Percentiles rank a stretch among this genome's conserved stretches.
Conservation (phyloP, 2,113 vertebrate species). For the Chlamydotis undulata region DNA sequence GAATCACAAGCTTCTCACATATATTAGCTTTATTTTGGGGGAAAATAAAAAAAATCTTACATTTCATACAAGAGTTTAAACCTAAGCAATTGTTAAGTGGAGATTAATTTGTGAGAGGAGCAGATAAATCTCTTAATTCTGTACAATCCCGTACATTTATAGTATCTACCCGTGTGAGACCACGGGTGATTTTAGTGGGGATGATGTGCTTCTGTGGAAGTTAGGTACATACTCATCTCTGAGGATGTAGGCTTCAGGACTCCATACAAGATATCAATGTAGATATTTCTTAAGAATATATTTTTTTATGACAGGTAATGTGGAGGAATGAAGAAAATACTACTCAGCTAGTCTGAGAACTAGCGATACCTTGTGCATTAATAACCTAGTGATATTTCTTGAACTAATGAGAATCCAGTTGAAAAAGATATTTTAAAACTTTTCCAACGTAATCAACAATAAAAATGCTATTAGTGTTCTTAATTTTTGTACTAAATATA, state of each 20-base stretch:
- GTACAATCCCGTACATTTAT: not conserved
- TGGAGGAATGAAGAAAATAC: not conserved
- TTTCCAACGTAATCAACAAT: not conserved
- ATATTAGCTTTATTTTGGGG: not conserved
- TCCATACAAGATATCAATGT: not conserved
- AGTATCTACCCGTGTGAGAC: not conserved
- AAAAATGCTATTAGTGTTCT: not conserved
- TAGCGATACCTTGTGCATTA: not conserved
- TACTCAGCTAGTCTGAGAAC: not conserved
- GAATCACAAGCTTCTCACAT: not conserved
- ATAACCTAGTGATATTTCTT: not conserved
- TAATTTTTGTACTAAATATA: not conserved
- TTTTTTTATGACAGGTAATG: not conserved
- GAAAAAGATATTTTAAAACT: not conserved
- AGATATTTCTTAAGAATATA: not conserved
- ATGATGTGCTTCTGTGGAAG: not conserved
- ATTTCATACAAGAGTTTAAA: not conserved
- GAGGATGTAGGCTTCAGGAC: not conserved
- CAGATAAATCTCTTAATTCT: not conserved
- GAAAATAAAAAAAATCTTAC: not conserved
- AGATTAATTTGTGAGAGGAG: not conserved
- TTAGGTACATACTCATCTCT: not conserved
- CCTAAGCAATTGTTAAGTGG: not conserved
- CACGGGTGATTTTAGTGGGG: not conserved
- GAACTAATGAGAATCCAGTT: not conserved